Evolutionary conservation across 1,140 invertebrate genomes (phyloP).

Genomic region (Drosophila ironensis): DNA sequence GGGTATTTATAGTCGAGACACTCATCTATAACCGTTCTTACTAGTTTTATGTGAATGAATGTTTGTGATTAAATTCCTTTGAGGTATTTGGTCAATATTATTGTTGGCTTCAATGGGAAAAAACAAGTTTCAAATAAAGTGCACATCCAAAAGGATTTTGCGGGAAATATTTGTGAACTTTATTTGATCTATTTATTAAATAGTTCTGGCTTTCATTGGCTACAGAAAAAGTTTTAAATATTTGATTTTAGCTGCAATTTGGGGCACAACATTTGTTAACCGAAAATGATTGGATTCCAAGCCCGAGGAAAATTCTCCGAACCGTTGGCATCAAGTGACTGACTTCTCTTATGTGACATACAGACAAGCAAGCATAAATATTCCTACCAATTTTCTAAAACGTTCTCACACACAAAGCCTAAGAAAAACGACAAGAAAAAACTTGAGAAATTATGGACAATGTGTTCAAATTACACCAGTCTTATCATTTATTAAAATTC

Average conservation of each 20-base stretch:
- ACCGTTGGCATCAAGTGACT: constrained; percentile 46
- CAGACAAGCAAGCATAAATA: constrained; percentile 2
- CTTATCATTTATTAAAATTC: constrained; percentile 75
- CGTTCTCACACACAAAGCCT: constrained; percentile 38
- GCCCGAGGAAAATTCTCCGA: constrained; percentile 39
- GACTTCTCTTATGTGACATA: constrained; percentile 3
- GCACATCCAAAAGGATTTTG: no score
- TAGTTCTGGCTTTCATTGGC: no score
- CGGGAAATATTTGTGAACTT: no score
- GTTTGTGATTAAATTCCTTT: no score
- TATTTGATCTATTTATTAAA: no score
- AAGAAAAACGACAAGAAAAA: constrained; percentile 8
- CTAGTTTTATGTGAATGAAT: no score
- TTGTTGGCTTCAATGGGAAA: not conserved
- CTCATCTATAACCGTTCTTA: no score
- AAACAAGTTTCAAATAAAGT: no score
- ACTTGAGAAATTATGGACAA: constrained; percentile 51
- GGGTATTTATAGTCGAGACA: no score
- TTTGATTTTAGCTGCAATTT: not conserved
- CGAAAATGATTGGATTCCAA: no score
- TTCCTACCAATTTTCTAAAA: constrained; percentile 41
- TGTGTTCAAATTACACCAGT: constrained; percentile 69
- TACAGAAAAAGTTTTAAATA: not conserved
- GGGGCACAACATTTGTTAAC: no score
- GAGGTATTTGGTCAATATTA: not conserved